A percentile compares a stretch with the other conserved stretches of the same genome.
Conservation (phyloP, 2,888 invertebrate genomes). For the Gasteruption jaculator region DNA sequence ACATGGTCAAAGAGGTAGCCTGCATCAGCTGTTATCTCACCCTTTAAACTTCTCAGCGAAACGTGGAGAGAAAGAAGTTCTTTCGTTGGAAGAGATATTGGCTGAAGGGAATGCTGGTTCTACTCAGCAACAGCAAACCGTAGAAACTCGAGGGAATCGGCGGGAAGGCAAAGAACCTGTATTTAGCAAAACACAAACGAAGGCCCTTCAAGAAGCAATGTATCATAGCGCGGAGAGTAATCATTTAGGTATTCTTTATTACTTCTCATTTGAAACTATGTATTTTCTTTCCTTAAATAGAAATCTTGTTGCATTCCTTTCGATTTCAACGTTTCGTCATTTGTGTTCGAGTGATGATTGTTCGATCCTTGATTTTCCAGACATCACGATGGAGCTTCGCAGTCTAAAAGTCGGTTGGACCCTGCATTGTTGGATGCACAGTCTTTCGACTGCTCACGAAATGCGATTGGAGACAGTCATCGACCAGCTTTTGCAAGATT, state of each 20-base stretch:
- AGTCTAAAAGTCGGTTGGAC: conserved; percentile 88
- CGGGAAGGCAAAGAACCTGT: conserved; percentile 46
- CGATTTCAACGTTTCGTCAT: conserved; percentile 1
- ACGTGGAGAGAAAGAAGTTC: conserved; percentile 64
- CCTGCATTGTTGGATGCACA: conserved; percentile 88
- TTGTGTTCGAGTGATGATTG: conserved; percentile 6
- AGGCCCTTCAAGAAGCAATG: conserved; percentile 88
- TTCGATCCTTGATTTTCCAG: too few species aligned
- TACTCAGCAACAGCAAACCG: conserved; percentile 42
- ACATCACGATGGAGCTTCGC: conserved; percentile 83
- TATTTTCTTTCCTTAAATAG: conserved; percentile 1
- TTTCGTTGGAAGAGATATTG: conserved; percentile 84
- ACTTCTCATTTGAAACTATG: neutral
- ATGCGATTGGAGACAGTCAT: conserved; percentile 78
- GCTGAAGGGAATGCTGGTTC: conserved; percentile 68
- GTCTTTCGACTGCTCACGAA: conserved; percentile 81
- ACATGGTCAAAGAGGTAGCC: conserved; percentile 76
- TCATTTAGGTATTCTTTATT: conserved; percentile 62
- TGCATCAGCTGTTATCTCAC: conserved; percentile 75
- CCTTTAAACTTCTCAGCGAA: conserved; percentile 60
- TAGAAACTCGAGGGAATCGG: conserved; percentile 45
- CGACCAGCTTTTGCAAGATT: conserved; percentile 84
- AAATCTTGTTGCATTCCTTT: neutral
- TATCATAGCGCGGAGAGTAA: conserved; percentile 91
- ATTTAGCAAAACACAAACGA: conserved; percentile 76